Percentiles rank a stretch among this genome's conserved stretches.
phyloP scores from a whole-genome alignment of 2,113 vertebrate genomes.

The Dasypus novemcinctus region DNA sequence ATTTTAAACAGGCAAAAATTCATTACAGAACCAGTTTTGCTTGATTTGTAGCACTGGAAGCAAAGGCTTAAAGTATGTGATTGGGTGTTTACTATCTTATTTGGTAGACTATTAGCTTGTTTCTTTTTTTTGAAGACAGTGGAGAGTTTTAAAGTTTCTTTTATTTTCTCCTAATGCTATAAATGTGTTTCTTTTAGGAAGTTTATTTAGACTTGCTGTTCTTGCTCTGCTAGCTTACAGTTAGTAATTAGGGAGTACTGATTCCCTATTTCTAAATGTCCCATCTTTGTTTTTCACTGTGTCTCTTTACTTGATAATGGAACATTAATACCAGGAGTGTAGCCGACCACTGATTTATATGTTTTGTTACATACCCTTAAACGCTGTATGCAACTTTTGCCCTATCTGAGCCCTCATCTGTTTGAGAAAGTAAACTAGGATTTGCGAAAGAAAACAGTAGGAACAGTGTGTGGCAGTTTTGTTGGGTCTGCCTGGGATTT shows the following conservation, averaged over 20 bases:
- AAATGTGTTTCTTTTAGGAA: background rate
- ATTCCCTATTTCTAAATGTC: background rate
- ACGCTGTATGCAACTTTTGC: background rate
- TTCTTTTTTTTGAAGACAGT: conserved; percentile 1
- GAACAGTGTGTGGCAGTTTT: conserved; percentile 55
- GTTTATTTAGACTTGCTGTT: conserved; percentile 3
- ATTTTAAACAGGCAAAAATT: conserved; percentile 40
- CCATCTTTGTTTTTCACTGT: background rate
- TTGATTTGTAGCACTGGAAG: conserved; percentile 29
- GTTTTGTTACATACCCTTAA: conserved; percentile 16
- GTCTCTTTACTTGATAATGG: background rate
- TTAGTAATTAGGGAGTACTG: background rate
- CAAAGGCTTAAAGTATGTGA: background rate
- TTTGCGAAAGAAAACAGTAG: conserved; percentile 65
- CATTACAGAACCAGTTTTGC: background rate
- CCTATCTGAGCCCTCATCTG: conserved; percentile 1
- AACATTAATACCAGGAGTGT: background rate
- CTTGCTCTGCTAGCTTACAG: background rate
- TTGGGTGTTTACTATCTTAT: background rate
- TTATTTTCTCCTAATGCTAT: background rate
- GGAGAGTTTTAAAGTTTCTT: background rate
- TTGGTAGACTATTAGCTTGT: background rate
- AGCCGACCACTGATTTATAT: conserved; percentile 13
- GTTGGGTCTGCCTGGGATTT: conserved; percentile 39
- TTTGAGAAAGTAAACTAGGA: conserved; percentile 22